These are phyloP conservation scores for Eidolon helvum DNA, from an alignment of 2,113 vertebrate species.

Conservation along the genomic window DNA sequence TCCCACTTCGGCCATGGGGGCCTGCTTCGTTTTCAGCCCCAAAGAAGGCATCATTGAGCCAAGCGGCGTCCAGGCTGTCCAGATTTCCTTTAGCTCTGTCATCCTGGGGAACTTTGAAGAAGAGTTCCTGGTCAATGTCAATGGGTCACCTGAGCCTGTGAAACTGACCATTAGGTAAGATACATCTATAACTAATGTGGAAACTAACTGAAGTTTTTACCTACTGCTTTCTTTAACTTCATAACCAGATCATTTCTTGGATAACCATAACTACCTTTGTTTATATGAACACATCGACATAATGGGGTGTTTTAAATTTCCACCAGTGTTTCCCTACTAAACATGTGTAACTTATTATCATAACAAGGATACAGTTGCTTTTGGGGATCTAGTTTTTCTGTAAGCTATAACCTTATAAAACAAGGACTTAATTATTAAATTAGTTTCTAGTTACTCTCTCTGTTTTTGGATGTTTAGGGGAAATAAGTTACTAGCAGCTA, in stretches of 20 bases:
- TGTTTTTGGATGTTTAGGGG: not conserved
- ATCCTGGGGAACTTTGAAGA: conserved; percentile 87
- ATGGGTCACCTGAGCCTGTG: conserved; percentile 79
- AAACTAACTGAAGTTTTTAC: not conserved
- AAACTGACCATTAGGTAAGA: conserved; percentile 88
- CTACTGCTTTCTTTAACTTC: not conserved
- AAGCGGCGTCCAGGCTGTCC: conserved; percentile 79
- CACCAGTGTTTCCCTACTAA: not conserved
- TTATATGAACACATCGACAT: not conserved
- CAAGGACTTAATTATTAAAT: not conserved
- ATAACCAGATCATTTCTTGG: not conserved
- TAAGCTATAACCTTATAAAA: not conserved
- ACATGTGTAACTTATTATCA: not conserved
- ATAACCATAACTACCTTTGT: not conserved
- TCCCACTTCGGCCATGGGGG: conserved; percentile 82
- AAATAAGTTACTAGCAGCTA: not conserved
- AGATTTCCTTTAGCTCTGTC: conserved; percentile 85
- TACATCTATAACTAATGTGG: not conserved
- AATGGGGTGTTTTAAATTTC: not conserved
- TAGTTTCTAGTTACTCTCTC: not conserved
- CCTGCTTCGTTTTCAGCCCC: conserved; percentile 87
- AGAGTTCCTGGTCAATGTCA: conserved; percentile 85
- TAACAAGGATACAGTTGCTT: not conserved
- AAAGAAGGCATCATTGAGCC: conserved; percentile 85
- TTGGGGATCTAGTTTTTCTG: not conserved